These are phyloP conservation scores for Falco rusticolus DNA, from an alignment of 2,797 vertebrate genomes.

Conservation along the genomic window DNA sequence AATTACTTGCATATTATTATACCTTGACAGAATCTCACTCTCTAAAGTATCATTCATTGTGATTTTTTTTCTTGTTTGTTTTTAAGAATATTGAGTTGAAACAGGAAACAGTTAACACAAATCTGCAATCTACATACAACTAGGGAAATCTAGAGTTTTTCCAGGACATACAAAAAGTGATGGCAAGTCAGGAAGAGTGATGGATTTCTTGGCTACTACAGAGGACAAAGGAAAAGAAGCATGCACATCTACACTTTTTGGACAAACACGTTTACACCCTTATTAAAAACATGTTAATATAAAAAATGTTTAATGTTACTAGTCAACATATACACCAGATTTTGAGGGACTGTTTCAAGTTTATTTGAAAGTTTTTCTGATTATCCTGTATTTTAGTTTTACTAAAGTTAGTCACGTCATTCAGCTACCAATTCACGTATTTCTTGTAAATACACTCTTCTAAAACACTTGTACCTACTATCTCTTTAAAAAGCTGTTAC, in stretches of 20 bases:
- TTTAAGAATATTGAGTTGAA: neutral
- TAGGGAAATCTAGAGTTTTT: neutral
- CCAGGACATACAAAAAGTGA: neutral
- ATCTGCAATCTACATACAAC: neutral
- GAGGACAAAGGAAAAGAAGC: neutral
- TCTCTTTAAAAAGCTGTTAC: neutral
- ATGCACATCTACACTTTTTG: neutral
- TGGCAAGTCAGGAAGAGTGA: neutral
- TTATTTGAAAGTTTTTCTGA: neutral
- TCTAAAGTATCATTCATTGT: neutral
- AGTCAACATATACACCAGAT: neutral
- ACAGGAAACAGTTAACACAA: neutral
- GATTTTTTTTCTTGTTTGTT: neutral
- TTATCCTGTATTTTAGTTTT: neutral
- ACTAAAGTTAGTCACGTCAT: neutral
- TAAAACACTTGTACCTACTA: neutral
- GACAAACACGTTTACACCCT: neutral
- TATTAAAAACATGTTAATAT: neutral
- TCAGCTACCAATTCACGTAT: neutral
- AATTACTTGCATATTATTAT: constrained; percentile 24
- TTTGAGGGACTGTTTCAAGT: neutral
- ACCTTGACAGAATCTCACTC: neutral
- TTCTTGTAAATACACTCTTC: neutral
- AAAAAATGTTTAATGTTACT: neutral
- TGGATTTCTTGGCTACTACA: neutral